Conservation (phyloP, 2,888 invertebrate species). For the Cyaniris semiargus region DNA sequence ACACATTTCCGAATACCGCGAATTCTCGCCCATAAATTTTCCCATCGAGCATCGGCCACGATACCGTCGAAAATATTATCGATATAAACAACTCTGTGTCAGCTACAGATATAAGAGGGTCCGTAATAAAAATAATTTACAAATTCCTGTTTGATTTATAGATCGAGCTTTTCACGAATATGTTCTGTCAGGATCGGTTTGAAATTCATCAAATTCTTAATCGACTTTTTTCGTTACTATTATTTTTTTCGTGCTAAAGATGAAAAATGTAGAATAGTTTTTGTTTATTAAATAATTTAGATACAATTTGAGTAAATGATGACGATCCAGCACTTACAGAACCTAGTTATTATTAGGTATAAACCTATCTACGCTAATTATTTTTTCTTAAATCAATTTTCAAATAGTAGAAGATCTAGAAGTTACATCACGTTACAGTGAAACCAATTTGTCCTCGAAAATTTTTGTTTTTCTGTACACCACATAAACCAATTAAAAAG, state of each 20-base stretch:
- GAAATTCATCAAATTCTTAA: background rate
- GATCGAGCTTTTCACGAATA: background rate
- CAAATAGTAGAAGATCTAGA: no score
- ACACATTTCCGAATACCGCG: background rate
- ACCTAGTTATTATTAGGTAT: no score
- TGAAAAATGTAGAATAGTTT: background rate
- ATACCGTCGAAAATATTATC: background rate
- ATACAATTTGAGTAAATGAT: no score
- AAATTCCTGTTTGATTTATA: background rate
- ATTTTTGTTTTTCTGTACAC: background rate
- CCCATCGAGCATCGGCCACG: background rate
- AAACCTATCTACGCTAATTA: no score
- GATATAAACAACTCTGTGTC: constrained; percentile 8
- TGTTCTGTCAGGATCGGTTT: background rate
- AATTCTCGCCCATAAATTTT: constrained; percentile 18
- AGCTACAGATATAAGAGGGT: constrained; percentile 13
- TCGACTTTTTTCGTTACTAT: background rate
- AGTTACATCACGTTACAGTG: no score
- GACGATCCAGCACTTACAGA: no score
- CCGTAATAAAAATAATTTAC: background rate
- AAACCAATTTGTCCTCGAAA: no score
- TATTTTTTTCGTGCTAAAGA: background rate
- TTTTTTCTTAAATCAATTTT: no score
- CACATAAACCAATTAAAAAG: no score
- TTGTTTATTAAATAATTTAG: no score